Conservation (phyloP, 2,888 invertebrate species). For the Melinaea marsaeus region DNA sequence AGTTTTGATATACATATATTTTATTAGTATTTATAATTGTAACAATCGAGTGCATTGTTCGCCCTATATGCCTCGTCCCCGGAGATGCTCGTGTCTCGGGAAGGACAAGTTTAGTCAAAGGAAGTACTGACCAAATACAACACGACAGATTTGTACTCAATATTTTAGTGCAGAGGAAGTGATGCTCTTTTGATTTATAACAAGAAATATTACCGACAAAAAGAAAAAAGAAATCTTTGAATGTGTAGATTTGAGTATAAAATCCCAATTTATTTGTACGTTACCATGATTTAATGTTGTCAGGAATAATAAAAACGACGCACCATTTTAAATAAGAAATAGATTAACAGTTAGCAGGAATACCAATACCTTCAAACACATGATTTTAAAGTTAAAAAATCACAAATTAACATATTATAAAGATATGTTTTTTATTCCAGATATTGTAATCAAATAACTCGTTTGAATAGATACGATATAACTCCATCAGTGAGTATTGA, state of each 20-base stretch:
- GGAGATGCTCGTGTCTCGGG: slow-evolving; percentile 36
- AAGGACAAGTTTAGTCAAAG: slow-evolving; percentile 39
- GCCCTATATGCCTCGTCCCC: slow-evolving; percentile 44
- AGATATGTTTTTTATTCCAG: slow-evolving; percentile 1
- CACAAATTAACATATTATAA: too few relatives aligned
- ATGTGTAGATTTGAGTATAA: too few relatives aligned
- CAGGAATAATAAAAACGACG: too few relatives aligned
- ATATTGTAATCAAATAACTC: slow-evolving; percentile 4
- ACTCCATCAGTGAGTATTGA: slow-evolving; percentile 19
- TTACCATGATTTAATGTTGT: too few relatives aligned
- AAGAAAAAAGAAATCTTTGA: too few relatives aligned
- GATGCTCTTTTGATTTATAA: not conserved
- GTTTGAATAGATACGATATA: slow-evolving; percentile 7
- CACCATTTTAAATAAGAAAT: too few relatives aligned
- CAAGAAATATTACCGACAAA: not conserved
- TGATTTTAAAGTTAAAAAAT: too few relatives aligned
- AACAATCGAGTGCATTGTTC: slow-evolving; percentile 36
- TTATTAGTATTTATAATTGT: not conserved
- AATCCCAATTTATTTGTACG: too few relatives aligned
- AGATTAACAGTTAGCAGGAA: too few relatives aligned
- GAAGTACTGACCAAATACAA: slow-evolving; percentile 39
- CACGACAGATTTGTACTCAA: not conserved
- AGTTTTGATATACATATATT: too few relatives aligned
- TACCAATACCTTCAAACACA: too few relatives aligned
- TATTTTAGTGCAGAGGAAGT: not conserved